Evolutionary conservation across 2,113 vertebrate genomes (phyloP), one percentile per base, ranked within the genome.

Genomic region (Todiramphus chloris): DNA sequence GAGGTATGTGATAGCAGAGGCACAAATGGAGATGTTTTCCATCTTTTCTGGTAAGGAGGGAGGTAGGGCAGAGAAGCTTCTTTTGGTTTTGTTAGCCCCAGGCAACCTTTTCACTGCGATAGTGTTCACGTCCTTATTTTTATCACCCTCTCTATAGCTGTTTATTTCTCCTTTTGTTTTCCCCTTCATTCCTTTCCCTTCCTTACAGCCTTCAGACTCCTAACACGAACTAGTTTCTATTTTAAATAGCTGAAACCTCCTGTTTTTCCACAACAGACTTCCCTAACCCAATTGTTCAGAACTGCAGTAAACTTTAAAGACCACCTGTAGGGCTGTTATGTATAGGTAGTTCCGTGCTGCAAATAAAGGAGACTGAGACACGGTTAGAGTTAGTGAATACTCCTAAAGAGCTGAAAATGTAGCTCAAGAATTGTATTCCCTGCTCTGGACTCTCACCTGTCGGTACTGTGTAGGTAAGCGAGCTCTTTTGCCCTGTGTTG

Each of bases 21-120:
- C 83, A 91, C 79, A 69, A 74, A 94, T 92, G 72, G 97, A 96
- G 95, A 96, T 88, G 85, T 91, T 95, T 98, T 98, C 97, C 94
- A 96, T 95, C 96, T 97, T 80, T 79, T 73, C 92, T 56, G 58
- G 43, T 86, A 72, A 82, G 76, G 64, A 95, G 81, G 30, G 59
- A 97, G 75, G 74, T 78, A 91, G 81, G 48, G 68, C 63, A 92
- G 50, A 58, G 74, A 87, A 77, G 74, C 70, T 93, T 67, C 69
- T 89, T 89, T 85, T 89, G 81, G 30, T 81, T 89, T 90, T 31
- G 43, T 87, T 92, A 94, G 75, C 66, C 70, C 33, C 75, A 10
- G 41, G 84, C 53, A 44, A 64, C 19, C 20, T 70, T 75, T 30
- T 30, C 30, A 18, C 56, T 53, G 50, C 41, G 63, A 83, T 59